Percentiles rank a stretch among this genome's conserved stretches.
These are phyloP conservation scores for Poeciliopsis presidionis DNA, from an alignment of 2,797 vertebrate genomes.

Conservation along the genomic window DNA sequence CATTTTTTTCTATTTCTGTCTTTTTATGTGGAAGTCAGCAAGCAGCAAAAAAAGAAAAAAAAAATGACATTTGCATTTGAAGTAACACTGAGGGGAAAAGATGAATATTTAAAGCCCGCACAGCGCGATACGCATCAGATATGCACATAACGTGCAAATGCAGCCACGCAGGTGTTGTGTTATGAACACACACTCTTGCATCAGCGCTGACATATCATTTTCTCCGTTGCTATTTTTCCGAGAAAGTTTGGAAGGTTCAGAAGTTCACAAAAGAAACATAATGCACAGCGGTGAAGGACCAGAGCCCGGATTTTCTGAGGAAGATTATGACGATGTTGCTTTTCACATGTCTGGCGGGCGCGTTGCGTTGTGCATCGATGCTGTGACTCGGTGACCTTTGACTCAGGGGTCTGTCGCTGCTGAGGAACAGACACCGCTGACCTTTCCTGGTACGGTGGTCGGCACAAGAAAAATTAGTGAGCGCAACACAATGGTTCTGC, in stretches of 20 bases:
- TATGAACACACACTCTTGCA: not conserved
- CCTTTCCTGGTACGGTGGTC: not conserved
- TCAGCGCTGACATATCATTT: not conserved
- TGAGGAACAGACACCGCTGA: not conserved
- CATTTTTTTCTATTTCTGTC: slow-evolving; percentile 27
- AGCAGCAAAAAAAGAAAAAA: slow-evolving; percentile 18
- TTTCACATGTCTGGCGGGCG: not conserved
- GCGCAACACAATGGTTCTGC: not conserved
- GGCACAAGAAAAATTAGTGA: not conserved
- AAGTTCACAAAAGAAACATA: not conserved
- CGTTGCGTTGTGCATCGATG: not conserved
- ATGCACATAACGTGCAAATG: slow-evolving; percentile 24
- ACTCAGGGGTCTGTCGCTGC: not conserved
- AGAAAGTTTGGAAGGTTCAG: not conserved
- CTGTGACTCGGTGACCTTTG: not conserved
- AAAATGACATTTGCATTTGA: slow-evolving; percentile 54
- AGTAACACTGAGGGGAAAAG: slow-evolving; percentile 33
- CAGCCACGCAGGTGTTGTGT: slow-evolving; percentile 2
- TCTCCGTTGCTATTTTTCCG: not conserved
- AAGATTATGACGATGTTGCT: not conserved
- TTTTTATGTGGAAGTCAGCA: slow-evolving; percentile 41
- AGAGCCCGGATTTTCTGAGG: not conserved
- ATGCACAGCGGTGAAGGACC: not conserved
- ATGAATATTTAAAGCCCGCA: slow-evolving; percentile 47
- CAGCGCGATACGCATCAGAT: slow-evolving; percentile 37